A percentile compares a stretch with the other conserved stretches of the same genome.
phyloP scores from a whole-genome alignment of 2,113 vertebrate genomes.

The Odontophorus gujanensis region DNA sequence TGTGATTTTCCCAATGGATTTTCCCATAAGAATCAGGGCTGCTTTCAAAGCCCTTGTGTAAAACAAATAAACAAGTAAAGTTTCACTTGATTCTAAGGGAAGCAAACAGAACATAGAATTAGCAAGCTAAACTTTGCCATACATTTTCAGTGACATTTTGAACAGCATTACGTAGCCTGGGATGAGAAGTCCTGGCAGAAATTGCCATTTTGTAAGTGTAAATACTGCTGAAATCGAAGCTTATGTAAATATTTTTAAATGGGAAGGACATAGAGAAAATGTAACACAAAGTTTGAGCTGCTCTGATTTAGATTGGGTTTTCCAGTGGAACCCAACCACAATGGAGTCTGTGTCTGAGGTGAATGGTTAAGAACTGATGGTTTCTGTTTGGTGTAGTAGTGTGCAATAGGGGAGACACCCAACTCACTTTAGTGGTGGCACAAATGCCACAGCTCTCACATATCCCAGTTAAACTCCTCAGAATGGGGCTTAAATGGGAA shows the following conservation, averaged over 20 bases:
- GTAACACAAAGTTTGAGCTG: background rate
- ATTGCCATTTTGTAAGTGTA: conserved; percentile 34
- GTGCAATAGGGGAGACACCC: background rate
- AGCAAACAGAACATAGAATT: background rate
- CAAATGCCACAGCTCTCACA: background rate
- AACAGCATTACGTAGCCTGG: background rate
- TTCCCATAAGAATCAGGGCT: background rate
- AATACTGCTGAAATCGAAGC: conserved; percentile 41
- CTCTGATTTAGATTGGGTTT: conserved; percentile 14
- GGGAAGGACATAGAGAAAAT: background rate
- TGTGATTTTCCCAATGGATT: background rate
- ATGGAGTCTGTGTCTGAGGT: conserved; percentile 9
- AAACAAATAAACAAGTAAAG: conserved; percentile 17
- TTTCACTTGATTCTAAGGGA: conserved; percentile 28
- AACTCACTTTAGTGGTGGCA: background rate
- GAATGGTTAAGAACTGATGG: conserved; percentile 14
- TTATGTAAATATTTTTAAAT: conserved; percentile 48
- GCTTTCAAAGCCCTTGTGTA: background rate
- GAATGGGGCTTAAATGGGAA: conserved; percentile 22
- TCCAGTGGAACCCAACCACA: background rate
- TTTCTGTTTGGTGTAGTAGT: background rate
- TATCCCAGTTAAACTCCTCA: background rate
- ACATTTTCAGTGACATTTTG: background rate
- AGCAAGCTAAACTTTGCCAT: background rate
- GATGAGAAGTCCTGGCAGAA: conserved; percentile 43